Evolutionary conservation across 2,113 vertebrate genomes (phyloP), one percentile per base, ranked within the genome.

Genomic region (Syngnathoides biaculeatus): DNA sequence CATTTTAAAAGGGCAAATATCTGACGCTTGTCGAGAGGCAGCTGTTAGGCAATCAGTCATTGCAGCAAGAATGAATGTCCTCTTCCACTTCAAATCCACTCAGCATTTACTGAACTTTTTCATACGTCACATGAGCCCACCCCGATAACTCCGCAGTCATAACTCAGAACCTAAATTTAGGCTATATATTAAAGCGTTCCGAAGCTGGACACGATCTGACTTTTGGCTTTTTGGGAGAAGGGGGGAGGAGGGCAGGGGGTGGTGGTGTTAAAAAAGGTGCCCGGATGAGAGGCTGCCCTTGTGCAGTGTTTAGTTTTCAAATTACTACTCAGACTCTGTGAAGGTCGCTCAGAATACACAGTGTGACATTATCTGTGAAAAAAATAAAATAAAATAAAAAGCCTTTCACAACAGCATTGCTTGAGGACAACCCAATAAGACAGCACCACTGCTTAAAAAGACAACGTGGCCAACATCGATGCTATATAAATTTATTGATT

Each of bases 21-120:
- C 79, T 92, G 93, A 94, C 93, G 93, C 88, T 74, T 55, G 27
- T 79, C 84, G 85, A 81, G 82, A 86, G 84, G 85, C 93, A 97
- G 93, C 95, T 96, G 95, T 95, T 92, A 82, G 61, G 82, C 90
- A 89, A 94, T 96, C 93, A 90, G 93, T 93, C 93, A 94, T 89
- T 71, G 77, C 84, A 89, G 91, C 87, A 84, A 89, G 85, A 89
- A 82, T 82, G 91, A 94, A 93, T 95, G 93, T 81, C 91, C 86
- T 79, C 88, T 89, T 92, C 86, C 84, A 79, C 85, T 86, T 84
- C 77, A 92, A 92, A 93, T 90, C 89, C 84, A 83, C 88, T 89
- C 88, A 88, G 87, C 87, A 79, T 91, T 89, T 88, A 84, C 79
- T 89, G 74, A 90, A 86, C 79, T 88, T 92, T 43, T 92, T 89